These are phyloP conservation scores for Horisme vitalbata DNA, from an alignment of 2,888 invertebrate species.

Conservation along the genomic window DNA sequence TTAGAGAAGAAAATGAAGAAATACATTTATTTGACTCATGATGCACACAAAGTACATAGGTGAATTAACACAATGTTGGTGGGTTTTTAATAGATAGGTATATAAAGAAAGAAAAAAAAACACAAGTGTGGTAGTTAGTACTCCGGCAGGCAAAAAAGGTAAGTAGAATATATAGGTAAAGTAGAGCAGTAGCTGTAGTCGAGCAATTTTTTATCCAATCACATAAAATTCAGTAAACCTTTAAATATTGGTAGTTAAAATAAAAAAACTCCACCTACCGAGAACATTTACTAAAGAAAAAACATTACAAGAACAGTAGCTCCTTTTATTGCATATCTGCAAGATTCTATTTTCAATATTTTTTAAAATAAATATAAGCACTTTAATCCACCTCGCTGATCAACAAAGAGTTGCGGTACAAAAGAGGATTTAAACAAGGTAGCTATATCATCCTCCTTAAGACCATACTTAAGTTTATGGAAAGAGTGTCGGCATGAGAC, in stretches of 20 bases:
- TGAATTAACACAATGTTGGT: too few relatives aligned
- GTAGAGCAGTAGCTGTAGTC: too few relatives aligned
- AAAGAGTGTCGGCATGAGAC: conserved; percentile 73
- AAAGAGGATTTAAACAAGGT: conserved; percentile 76
- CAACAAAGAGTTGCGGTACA: conserved; percentile 75
- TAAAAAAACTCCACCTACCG: conserved; percentile 36
- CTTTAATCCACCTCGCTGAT: conserved; percentile 68
- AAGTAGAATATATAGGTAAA: too few relatives aligned
- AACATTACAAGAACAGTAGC: conserved; percentile 44
- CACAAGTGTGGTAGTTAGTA: too few relatives aligned
- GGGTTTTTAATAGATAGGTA: too few relatives aligned
- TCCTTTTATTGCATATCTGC: conserved; percentile 54
- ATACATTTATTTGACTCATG: too few relatives aligned
- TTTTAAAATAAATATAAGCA: conserved; percentile 65
- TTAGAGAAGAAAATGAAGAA: too few relatives aligned
- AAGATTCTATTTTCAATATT: conserved; percentile 53
- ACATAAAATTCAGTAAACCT: conserved; percentile 21
- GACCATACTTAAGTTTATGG: conserved; percentile 78
- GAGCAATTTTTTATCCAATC: too few relatives aligned
- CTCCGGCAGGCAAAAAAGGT: too few relatives aligned
- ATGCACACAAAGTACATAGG: too few relatives aligned
- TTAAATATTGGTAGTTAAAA: too few relatives aligned
- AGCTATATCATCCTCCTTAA: conserved; percentile 74
- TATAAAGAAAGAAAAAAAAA: too few relatives aligned
- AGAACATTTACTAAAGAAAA: conserved; percentile 35